Percentiles rank a stretch among this genome's conserved stretches.
Conservation (phyloP, 2,888 invertebrate species). For the Drosophila rellima region DNA sequence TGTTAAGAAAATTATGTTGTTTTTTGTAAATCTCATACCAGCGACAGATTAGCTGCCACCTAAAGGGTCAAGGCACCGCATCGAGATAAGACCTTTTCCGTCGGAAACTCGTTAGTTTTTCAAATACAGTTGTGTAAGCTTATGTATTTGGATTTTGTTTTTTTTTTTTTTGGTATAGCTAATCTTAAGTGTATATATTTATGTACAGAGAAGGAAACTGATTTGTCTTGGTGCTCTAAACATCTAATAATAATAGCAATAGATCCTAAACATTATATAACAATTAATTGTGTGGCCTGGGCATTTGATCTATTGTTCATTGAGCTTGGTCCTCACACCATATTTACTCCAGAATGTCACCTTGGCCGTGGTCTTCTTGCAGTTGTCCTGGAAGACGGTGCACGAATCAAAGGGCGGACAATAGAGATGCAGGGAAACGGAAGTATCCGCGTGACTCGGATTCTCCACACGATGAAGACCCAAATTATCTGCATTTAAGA, state of each 20-base stretch:
- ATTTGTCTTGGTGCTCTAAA: slow-evolving; percentile 24
- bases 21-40: slow-evolving; percentile 1
- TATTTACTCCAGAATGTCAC: slow-evolving; percentile 98
- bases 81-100: slow-evolving; percentile 32
- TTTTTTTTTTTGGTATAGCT: slow-evolving; percentile 57
- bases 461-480: slow-evolving; percentile 99
- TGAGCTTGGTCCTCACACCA: slow-evolving; percentile 87
- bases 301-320: slow-evolving; percentile 63
- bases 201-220: slow-evolving; percentile 23
- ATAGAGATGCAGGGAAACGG: slow-evolving; percentile 97
- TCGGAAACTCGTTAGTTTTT: slow-evolving; percentile 5
- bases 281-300: slow-evolving; percentile 37
- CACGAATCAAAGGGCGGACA: slow-evolving; percentile 96
- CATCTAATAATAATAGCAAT: slow-evolving; percentile 64
- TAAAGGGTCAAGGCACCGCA: slow-evolving; percentile 34
- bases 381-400: slow-evolving; percentile 95
- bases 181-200: slow-evolving; percentile 34
- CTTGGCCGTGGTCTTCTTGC: slow-evolving; percentile 89
- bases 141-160: slow-evolving; percentile 19
- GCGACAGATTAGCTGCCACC: slow-evolving; percentile 26
- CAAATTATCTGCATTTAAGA: slow-evolving; percentile 92
- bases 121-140: slow-evolving; percentile 11
- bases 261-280: slow-evolving; percentile 59
- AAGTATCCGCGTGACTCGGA: slow-evolving; percentile 93
- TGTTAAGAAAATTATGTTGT: slow-evolving; percentile 1